phyloP scores from a whole-genome alignment of 2,888 invertebrate genomes.

The Bedellia somnulentella region DNA sequence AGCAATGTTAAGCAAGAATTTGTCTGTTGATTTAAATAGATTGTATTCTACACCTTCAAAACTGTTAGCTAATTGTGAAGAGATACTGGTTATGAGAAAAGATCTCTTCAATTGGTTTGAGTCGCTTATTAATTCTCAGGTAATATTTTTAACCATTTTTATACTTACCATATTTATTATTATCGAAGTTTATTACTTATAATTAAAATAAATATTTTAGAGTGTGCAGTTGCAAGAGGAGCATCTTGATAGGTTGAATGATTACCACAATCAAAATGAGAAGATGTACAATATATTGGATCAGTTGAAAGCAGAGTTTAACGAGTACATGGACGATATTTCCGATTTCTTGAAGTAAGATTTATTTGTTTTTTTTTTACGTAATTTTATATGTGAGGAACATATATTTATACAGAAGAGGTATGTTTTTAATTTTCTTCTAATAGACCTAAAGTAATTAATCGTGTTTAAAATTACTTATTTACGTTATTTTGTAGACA shows the following conservation, averaged over 20 bases:
- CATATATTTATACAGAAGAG: not conserved
- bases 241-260: too few species aligned
- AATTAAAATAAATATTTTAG: conserved; percentile 11
- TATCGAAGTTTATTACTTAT: not conserved
- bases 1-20: not conserved
- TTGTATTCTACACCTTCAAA: conserved; percentile 30
- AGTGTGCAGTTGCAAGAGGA: conserved; percentile 11
- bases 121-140: conserved; percentile 16
- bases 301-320: conserved; percentile 26
- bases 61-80: conserved; percentile 32
- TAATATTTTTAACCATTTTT: too few species aligned
- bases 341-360: conserved; percentile 27
- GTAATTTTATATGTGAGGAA: too few species aligned
- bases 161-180: not conserved
- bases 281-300: conserved; percentile 26
- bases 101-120: conserved; percentile 42
- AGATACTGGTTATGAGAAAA: conserved; percentile 28
- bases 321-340: conserved; percentile 24
- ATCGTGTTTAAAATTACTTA: conserved; percentile 2
- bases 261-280: conserved; percentile 37
- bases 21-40: conserved; percentile 24
- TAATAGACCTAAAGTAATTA: not conserved
- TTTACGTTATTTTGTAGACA: conserved; percentile 20
- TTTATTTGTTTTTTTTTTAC: too few species aligned
- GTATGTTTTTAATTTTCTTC: not conserved